Evolutionary conservation across 2,113 vertebrate genomes (phyloP).

Genomic region (Nycticryphes semicollaris): DNA sequence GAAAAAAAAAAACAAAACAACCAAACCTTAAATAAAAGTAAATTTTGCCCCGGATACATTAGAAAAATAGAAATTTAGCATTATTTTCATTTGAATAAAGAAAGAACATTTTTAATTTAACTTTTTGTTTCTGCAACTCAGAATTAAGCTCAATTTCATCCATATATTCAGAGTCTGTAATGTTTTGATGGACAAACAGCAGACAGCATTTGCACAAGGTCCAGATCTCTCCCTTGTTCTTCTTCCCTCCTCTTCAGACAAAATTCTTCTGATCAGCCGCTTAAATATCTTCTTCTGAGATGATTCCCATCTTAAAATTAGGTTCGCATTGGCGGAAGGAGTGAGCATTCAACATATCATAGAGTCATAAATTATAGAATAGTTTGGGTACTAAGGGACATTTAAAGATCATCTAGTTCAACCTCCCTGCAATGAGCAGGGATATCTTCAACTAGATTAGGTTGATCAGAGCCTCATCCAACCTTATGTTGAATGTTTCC

Average conservation of each 20-base stretch:
- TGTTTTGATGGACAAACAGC: not conserved
- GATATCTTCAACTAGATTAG: too few species aligned
- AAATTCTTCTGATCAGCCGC: not conserved
- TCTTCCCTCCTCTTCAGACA: not conserved
- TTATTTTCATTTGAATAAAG: not conserved
- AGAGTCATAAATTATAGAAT: too few species aligned
- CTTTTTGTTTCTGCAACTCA: not conserved
- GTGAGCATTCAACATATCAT: too few species aligned
- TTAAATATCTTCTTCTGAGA: not conserved
- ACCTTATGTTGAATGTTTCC: too few species aligned
- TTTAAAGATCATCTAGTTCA: too few species aligned
- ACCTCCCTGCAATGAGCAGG: too few species aligned
- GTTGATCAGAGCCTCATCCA: too few species aligned
- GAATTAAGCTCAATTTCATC: not conserved
- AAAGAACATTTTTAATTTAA: not conserved
- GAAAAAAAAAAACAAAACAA: not conserved
- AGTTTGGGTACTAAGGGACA: too few species aligned
- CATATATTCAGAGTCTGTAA: not conserved
- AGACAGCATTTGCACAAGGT: not conserved
- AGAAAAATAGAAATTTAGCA: not conserved
- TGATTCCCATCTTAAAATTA: too few species aligned
- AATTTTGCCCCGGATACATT: not conserved
- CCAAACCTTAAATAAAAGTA: not conserved
- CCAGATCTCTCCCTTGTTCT: not conserved
- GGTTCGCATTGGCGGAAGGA: too few species aligned